A percentile compares a stretch with the other conserved stretches of the same genome.
Evolutionary conservation across 2,888 invertebrate species (phyloP).

Genomic region (Cryptocephalus primarius): DNA sequence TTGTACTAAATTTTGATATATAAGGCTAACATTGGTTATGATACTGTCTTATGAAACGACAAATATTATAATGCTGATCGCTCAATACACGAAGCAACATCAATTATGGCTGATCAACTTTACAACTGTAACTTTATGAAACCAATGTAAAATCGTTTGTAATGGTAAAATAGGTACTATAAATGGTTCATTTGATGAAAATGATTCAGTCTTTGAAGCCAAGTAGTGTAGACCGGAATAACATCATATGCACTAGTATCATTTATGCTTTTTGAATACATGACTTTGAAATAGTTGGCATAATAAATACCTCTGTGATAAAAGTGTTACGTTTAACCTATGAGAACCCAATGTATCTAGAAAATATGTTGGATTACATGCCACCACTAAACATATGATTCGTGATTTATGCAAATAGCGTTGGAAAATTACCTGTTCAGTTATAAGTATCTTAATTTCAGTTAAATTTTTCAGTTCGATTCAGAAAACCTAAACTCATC

Average conservation of each 20-base stretch:
- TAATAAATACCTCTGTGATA: conserved; percentile 70
- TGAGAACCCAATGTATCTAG: conserved; percentile 80
- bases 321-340: conserved; percentile 75
- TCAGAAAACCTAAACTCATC: too few relatives aligned
- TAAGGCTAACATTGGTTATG: conserved; percentile 54
- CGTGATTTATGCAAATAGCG: conserved; percentile 80
- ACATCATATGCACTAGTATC: conserved; percentile 77
- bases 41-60: conserved; percentile 73
- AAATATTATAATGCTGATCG: conserved; percentile 70
- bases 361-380: conserved; percentile 81
- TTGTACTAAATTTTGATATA: conserved; percentile 53
- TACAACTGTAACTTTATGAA: conserved; percentile 81
- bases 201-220: conserved; percentile 65
- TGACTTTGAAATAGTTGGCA: conserved; percentile 81
- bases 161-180: conserved; percentile 80
- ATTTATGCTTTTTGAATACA: conserved; percentile 79
- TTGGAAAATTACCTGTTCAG: conserved; percentile 32
- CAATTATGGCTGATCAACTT: conserved; percentile 89
- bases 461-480: too few relatives aligned
- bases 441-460: too few relatives aligned
- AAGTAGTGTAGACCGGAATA: conserved; percentile 90
- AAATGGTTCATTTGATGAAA: conserved; percentile 70
- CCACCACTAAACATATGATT: conserved; percentile 89
- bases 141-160: conserved; percentile 74
- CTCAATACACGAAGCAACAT: conserved; percentile 50